A percentile compares a stretch with the other conserved stretches of the same genome.
phyloP scores from a whole-genome alignment of 2,888 invertebrate species.

The Ditylenchus weischeri region DNA sequence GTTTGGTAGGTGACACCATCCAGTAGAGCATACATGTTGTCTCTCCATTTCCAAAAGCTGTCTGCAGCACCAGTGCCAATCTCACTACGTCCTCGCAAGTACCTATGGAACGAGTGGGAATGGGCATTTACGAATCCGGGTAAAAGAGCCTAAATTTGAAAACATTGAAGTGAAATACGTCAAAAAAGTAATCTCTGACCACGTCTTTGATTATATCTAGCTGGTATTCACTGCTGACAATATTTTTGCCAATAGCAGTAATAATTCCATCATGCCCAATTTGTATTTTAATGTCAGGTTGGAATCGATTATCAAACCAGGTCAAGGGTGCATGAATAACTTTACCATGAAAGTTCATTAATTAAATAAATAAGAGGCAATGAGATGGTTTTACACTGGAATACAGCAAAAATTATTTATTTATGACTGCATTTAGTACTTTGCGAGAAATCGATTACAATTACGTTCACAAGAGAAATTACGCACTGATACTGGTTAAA shows the following conservation, averaged over 20 bases:
- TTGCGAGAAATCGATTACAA: no score
- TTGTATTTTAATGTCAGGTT: constrained; percentile 32
- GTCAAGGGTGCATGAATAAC: constrained; percentile 31
- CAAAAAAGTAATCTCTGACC: neutral
- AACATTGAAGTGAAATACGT: no score
- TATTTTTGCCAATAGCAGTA: neutral
- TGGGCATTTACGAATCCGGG: constrained; percentile 57
- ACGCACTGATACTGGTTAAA: no score
- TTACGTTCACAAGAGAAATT: no score
- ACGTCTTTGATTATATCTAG: constrained; percentile 9
- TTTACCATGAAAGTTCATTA: constrained; percentile 36
- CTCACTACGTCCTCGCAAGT: constrained; percentile 45
- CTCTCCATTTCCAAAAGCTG: constrained; percentile 56
- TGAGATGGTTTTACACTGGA: no score
- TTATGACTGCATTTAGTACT: no score
- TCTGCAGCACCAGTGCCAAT: constrained; percentile 45
- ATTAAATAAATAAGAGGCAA: neutral
- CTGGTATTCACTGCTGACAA: neutral
- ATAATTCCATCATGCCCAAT: constrained; percentile 34
- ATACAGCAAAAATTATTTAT: no score
- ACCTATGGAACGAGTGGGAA: constrained; percentile 56
- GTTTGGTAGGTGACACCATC: constrained; percentile 43
- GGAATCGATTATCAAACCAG: constrained; percentile 37
- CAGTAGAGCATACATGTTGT: constrained; percentile 55
- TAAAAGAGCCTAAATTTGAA: constrained; percentile 35